These are phyloP conservation scores for Ovibos moschatus DNA, from an alignment of 2,113 vertebrate genomes.

Conservation along the genomic window DNA sequence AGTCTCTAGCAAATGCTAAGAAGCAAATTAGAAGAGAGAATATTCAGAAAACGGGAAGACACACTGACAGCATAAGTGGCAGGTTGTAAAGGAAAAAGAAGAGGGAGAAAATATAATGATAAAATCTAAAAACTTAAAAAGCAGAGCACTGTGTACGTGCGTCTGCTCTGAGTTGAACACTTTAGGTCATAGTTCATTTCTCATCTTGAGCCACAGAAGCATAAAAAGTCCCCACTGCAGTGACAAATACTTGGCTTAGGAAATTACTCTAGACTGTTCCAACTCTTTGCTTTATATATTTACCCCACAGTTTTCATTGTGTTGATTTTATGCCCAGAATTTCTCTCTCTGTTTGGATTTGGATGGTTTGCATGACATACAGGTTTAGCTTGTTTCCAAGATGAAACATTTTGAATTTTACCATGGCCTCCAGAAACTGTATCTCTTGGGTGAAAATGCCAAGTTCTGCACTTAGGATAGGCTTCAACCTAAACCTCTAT, in stretches of 20 bases:
- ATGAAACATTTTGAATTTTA: not conserved
- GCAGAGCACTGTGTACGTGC: not conserved
- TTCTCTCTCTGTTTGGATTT: constrained; percentile 1
- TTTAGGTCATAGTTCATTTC: not conserved
- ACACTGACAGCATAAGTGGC: not conserved
- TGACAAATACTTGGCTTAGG: not conserved
- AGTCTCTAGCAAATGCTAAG: not conserved
- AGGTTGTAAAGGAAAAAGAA: not conserved
- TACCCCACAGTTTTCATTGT: not conserved
- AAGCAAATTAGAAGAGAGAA: not conserved
- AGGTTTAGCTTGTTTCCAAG: not conserved
- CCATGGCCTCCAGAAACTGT: not conserved
- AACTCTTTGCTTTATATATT: constrained; percentile 34
- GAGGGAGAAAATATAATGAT: not conserved
- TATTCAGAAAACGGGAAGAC: not conserved
- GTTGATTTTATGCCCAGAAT: constrained; percentile 30
- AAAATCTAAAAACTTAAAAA: not conserved
- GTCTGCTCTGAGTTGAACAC: not conserved
- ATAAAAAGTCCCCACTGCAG: not conserved
- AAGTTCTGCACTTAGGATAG: not conserved
- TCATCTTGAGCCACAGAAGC: not conserved
- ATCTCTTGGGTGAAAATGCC: not conserved
- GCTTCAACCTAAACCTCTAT: not conserved
- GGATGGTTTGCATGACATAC: not conserved
- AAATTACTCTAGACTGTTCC: not conserved